A percentile compares a stretch with the other conserved stretches of the same genome.
Conservation (phyloP, 1,140 invertebrate species). For the Hylaeus anthracinus region DNA sequence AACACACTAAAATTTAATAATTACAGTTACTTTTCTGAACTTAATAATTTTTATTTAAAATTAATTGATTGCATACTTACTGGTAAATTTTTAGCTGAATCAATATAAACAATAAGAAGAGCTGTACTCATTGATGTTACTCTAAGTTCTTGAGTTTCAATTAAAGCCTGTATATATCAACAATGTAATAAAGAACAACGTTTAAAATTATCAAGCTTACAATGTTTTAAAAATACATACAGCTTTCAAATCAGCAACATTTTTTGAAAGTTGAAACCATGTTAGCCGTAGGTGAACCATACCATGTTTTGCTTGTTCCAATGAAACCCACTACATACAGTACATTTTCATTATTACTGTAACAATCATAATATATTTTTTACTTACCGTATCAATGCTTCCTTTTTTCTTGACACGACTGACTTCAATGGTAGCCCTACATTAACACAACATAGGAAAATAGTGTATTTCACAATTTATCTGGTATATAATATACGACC, state of each 20-base stretch:
- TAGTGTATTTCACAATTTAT: conserved; percentile 4
- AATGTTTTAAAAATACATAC: conserved; percentile 81
- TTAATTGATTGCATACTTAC: conserved; percentile 82
- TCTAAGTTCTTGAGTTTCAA: conserved; percentile 88
- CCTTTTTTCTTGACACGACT: conserved; percentile 85
- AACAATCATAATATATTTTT: not conserved
- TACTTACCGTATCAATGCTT: conserved; percentile 85
- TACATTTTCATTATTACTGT: not conserved
- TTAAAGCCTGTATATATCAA: conserved; percentile 82
- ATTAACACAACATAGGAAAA: conserved; percentile 23
- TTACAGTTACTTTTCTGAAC: not conserved
- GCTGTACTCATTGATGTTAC: conserved; percentile 89
- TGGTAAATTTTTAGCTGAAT: conserved; percentile 94
- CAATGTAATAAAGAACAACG: conserved; percentile 40
- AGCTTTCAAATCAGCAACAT: conserved; percentile 86
- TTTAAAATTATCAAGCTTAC: conserved; percentile 7
- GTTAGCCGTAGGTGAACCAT: conserved; percentile 92
- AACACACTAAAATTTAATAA: conserved; percentile 69
- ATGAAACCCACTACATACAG: conserved; percentile 90
- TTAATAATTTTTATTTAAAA: not conserved
- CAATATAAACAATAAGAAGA: conserved; percentile 91
- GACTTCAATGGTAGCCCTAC: conserved; percentile 86
- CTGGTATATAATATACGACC: not conserved
- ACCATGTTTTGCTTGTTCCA: conserved; percentile 97
- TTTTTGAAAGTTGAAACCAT: conserved; percentile 91